These are phyloP conservation scores for Anomalospiza imberbis DNA, from an alignment of 2,797 vertebrate species.

Conservation along the genomic window DNA sequence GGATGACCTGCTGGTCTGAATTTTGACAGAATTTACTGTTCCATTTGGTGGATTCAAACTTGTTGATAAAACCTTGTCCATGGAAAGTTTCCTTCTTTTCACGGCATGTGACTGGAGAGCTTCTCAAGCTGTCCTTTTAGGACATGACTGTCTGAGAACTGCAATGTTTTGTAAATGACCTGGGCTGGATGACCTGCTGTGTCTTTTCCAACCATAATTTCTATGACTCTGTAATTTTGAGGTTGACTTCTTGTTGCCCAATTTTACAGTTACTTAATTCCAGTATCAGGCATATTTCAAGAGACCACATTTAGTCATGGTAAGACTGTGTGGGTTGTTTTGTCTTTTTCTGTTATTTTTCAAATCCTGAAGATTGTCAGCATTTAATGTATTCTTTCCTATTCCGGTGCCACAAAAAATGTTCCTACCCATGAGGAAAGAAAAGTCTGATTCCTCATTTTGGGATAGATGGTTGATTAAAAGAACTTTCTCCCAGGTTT, in stretches of 20 bases:
- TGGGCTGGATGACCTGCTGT: background rate
- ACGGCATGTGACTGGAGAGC: background rate
- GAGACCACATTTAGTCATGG: conserved; percentile 39
- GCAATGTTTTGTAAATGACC: background rate
- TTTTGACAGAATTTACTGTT: background rate
- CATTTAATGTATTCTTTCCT: conserved; percentile 39
- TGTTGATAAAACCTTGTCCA: background rate
- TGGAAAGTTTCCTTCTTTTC: background rate
- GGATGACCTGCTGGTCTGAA: background rate
- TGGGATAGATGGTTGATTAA: background rate
- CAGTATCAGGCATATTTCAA: conserved; percentile 9
- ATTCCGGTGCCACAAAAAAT: background rate
- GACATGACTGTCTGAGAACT: background rate
- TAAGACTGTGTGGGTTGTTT: conserved; percentile 32
- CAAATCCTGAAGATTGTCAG: conserved; percentile 2
- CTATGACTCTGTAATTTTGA: conserved; percentile 35
- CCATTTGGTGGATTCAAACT: background rate
- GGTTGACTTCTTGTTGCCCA: conserved; percentile 41
- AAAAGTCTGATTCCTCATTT: background rate
- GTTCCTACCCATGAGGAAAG: background rate
- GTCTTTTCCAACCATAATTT: conserved; percentile 29
- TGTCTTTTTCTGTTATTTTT: conserved; percentile 3
- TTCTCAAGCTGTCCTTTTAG: background rate
- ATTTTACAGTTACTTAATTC: conserved; percentile 53
- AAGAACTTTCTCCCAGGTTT: background rate